Percentiles rank a stretch among this genome's conserved stretches.
Conservation (phyloP, 2,888 invertebrate genomes). For the Diadromus collaris region DNA sequence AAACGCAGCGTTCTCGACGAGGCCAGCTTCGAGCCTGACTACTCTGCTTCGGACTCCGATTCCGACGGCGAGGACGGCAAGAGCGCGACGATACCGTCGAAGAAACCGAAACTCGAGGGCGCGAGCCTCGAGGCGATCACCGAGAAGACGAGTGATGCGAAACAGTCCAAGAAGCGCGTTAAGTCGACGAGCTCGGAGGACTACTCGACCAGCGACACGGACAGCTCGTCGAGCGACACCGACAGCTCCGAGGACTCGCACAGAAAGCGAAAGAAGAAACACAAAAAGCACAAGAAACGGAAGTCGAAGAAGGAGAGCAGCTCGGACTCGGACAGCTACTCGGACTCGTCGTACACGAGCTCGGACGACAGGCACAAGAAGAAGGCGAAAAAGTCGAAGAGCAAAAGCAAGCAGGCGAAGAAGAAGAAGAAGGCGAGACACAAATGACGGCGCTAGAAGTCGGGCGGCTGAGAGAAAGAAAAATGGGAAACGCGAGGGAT, state of each 20-base stretch:
- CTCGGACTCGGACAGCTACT: slow-evolving; percentile 84
- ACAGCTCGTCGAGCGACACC: slow-evolving; percentile 80
- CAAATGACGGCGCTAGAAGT: slow-evolving; percentile 78
- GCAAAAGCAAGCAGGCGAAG: slow-evolving; percentile 86
- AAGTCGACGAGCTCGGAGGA: slow-evolving; percentile 81
- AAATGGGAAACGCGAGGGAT: not conserved
- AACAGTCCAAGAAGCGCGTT: slow-evolving; percentile 67
- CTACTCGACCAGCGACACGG: slow-evolving; percentile 81
- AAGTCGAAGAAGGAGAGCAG: slow-evolving; percentile 83
- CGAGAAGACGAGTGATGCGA: slow-evolving; percentile 78
- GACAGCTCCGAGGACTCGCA: slow-evolving; percentile 80
- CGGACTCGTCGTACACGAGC: slow-evolving; percentile 84
- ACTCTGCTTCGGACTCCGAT: slow-evolving; percentile 86
- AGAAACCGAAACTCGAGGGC: slow-evolving; percentile 72
- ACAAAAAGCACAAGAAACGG: slow-evolving; percentile 83
- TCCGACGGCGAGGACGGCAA: slow-evolving; percentile 81
- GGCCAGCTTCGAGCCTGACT: slow-evolving; percentile 88
- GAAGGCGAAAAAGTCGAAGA: slow-evolving; percentile 84
- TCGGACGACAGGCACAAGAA: slow-evolving; percentile 86
- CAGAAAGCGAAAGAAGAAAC: slow-evolving; percentile 84
- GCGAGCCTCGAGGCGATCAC: slow-evolving; percentile 68
- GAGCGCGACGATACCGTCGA: slow-evolving; percentile 71
- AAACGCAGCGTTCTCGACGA: slow-evolving; percentile 88
- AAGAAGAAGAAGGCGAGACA: slow-evolving; percentile 88
- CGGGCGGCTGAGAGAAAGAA: not conserved